These are phyloP conservation scores for Petroica traversi DNA, from an alignment of 2,113 vertebrate species.

Conservation along the genomic window DNA sequence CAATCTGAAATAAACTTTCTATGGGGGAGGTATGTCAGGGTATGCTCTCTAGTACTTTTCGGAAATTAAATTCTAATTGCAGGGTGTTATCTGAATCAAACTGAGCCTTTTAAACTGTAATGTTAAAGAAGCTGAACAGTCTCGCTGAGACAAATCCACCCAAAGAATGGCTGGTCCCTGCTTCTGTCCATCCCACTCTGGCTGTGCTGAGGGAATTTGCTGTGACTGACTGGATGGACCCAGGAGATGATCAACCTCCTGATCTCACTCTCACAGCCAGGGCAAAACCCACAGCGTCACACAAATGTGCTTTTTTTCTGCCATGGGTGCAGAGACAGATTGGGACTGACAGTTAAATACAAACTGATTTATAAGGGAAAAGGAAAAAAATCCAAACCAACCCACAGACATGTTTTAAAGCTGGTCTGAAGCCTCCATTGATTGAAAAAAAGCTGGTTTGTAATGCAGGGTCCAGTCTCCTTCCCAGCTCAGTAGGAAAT, in stretches of 20 bases:
- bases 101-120: neutral
- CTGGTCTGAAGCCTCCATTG: neutral
- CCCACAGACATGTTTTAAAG: neutral
- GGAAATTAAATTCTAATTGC: conserved; percentile 27
- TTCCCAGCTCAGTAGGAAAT: neutral
- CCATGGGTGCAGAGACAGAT: neutral
- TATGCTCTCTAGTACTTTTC: neutral
- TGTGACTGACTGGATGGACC: neutral
- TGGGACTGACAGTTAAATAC: neutral
- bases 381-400: neutral
- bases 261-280: neutral
- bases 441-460: neutral
- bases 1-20: conserved; percentile 6
- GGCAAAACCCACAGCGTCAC: neutral
- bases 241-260: neutral
- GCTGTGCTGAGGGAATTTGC: neutral
- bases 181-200: neutral
- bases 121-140: neutral
- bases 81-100: neutral
- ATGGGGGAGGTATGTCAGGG: neutral
- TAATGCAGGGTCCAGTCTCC: neutral
- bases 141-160: neutral
- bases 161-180: no score
- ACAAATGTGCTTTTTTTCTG: neutral
- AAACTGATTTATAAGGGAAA: neutral